Evolutionary conservation across 2,888 invertebrate genomes (phyloP).

Genomic region (Acanthosepion pharaonis): DNA sequence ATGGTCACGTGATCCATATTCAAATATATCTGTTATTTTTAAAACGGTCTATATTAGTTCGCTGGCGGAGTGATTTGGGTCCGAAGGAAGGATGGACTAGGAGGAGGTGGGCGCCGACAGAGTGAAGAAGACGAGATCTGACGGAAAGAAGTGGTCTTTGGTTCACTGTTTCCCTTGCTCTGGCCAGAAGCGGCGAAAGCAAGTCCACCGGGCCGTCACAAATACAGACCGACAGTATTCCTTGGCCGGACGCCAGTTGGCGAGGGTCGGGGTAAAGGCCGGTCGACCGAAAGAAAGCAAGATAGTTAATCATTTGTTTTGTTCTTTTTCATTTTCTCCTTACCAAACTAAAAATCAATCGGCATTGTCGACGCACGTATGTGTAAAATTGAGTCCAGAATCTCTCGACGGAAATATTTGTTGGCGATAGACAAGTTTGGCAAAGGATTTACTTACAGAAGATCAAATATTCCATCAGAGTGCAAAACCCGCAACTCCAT

Average conservation of each 20-base stretch:
- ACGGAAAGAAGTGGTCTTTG: background rate
- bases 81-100: background rate
- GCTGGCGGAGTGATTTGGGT: background rate
- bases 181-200: background rate
- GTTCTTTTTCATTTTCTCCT: no score
- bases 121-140: background rate
- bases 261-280: background rate
- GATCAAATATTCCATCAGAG: no score
- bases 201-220: background rate
- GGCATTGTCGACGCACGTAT: no score
- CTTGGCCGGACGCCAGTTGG: background rate
- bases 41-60: conserved; percentile 33
- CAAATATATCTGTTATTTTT: conserved; percentile 9
- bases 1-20: background rate
- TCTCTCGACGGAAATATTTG: background rate
- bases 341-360: no score
- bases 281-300: background rate
- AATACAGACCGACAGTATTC: background rate
- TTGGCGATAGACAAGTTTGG: background rate
- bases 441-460: background rate
- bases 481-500: no score
- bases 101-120: background rate
- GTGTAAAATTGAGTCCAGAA: background rate
- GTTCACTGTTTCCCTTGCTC: background rate
- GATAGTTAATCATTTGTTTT: background rate